A percentile compares a stretch with the other conserved stretches of the same genome.
These are phyloP conservation scores for Arrhopalites spinosus DNA, from an alignment of 2,888 invertebrate genomes.

Conservation along the genomic window DNA sequence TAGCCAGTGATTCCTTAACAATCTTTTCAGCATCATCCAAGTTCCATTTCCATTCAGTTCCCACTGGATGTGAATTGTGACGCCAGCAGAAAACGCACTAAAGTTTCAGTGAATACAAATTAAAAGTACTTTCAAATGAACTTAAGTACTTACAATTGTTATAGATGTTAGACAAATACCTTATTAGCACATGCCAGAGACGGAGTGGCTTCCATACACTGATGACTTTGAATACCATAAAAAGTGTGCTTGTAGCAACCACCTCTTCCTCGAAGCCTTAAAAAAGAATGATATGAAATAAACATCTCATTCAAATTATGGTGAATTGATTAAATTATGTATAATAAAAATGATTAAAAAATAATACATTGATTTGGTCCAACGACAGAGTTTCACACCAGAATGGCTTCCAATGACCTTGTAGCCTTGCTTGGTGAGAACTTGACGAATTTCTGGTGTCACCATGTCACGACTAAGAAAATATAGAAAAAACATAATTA, in stretches of 20 bases:
- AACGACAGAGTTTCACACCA: slow-evolving; percentile 65
- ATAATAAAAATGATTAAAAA: too few relatives aligned
- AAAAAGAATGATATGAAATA: background rate
- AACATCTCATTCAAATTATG: too few relatives aligned
- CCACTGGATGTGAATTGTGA: slow-evolving; percentile 63
- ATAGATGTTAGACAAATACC: slow-evolving; percentile 60
- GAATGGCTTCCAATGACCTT: slow-evolving; percentile 65
- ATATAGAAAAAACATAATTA: too few relatives aligned
- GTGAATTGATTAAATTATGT: too few relatives aligned
- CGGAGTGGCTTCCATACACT: slow-evolving; percentile 68
- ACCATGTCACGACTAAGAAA: slow-evolving; percentile 60
- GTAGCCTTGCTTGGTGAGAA: slow-evolving; percentile 66
- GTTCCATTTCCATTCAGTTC: slow-evolving; percentile 68
- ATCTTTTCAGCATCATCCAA: slow-evolving; percentile 64
- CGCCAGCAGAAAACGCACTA: slow-evolving; percentile 68
- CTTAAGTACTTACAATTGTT: too few relatives aligned
- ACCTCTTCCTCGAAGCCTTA: slow-evolving; percentile 60
- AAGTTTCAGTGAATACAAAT: slow-evolving; percentile 59
- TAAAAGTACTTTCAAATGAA: too few relatives aligned
- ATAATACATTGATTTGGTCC: slow-evolving; percentile 62
- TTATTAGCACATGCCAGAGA: slow-evolving; percentile 63
- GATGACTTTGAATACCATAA: slow-evolving; percentile 62
- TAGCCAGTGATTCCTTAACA: slow-evolving; percentile 63
- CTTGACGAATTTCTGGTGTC: slow-evolving; percentile 62
- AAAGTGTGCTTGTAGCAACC: slow-evolving; percentile 69